Base-by-base conservation (phyloP, 30 jellyfish, hydroid and myxozoan genomes). In the Turritopsis rubra region DNA sequence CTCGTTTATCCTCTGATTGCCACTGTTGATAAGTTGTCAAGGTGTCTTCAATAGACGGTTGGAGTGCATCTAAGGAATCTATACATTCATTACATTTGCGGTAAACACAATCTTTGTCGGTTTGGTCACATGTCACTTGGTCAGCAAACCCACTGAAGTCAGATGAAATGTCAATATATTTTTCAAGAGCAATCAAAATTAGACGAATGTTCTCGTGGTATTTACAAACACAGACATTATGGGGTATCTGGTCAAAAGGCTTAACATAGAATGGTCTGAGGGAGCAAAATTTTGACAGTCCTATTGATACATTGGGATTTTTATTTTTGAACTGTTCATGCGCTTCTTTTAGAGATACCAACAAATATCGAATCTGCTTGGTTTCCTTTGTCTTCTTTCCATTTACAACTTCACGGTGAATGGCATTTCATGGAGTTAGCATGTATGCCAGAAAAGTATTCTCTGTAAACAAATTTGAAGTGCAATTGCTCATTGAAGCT, bases 351-450 rank as follows among this genome's bases (percentile, higher is more conserved):
- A 54, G 72, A 16, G 72, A 54, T n/a, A 54, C n/a, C 72, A 54
- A n/a, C 72, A 54, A 54, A 54, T 54, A 76, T 24, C 80, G 84
- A n/a, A 29, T 29, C 79, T 76, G 84, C 79, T 18, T 29, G 79
- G 84, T 76, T 24, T 24, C 79, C 84, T 76, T 76, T 29, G n/a
- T 24, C 18, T 76, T 76, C 79, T 76, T 24, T n/a, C 80, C 84
- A 76, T 76, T 76, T 76, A n/a, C 80, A 25, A 72, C 80, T 25
- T 72, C 80, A 72, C 80, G 80, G 80, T 72, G 30, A 18, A 72
- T 72, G 23, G 30, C 80, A n/a, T n/a, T n/a, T n/a, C n/a, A n/a
- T n/a, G n/a, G n/a, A n/a, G n/a, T n/a, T n/a, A n/a, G n/a, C n/a
- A n/a, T n/a, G n/a, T n/a, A n/a, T n/a, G n/a, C n/a, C n/a, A n/a